Evolutionary conservation across 2,113 vertebrate genomes (phyloP).

Genomic region (Paramormyrops kingsleyae): DNA sequence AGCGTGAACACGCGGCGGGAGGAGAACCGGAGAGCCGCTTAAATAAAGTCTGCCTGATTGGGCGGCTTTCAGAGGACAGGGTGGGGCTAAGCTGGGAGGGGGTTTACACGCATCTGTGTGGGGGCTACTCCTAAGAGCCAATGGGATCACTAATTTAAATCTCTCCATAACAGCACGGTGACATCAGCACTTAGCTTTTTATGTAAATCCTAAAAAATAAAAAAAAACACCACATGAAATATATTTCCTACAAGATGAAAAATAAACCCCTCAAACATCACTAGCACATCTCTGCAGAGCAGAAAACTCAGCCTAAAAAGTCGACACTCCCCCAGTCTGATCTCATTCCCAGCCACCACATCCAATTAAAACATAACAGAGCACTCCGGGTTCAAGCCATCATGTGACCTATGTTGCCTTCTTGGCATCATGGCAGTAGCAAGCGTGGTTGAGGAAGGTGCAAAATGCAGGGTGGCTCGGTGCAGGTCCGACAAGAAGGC

Average conservation of each 20-base stretch:
- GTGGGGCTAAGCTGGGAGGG: background rate
- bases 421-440: background rate
- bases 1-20: background rate
- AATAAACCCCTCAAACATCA: background rate
- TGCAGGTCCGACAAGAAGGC: background rate
- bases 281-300: background rate
- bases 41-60: background rate
- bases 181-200: background rate
- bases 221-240: background rate
- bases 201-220: background rate
- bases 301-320: background rate
- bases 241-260: background rate
- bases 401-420: background rate
- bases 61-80: background rate
- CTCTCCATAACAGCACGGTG: background rate
- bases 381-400: background rate
- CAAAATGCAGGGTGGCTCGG: background rate
- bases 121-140: background rate
- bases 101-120: background rate
- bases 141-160: conserved; percentile 13
- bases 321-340: background rate
- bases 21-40: background rate
- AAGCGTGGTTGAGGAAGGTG: background rate
- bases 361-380: background rate
- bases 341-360: background rate